Percentiles rank a stretch among this genome's conserved stretches.
These are phyloP conservation scores for Ditylenchus dipsaci DNA, from an alignment of 1,140 invertebrate genomes.

Conservation along the genomic window DNA sequence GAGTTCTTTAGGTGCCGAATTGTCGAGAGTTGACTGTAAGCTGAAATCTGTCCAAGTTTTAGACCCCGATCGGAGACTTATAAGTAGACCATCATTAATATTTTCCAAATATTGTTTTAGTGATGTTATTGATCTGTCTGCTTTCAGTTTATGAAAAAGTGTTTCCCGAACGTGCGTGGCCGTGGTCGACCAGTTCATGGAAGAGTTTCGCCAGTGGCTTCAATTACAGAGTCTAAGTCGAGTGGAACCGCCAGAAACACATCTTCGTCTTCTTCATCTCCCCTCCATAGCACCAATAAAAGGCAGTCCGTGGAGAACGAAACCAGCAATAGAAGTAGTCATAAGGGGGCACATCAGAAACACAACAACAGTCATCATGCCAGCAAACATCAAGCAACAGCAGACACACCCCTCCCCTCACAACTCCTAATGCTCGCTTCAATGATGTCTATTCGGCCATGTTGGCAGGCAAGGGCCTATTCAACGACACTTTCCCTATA, in stretches of 20 bases:
- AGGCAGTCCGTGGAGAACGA: not conserved
- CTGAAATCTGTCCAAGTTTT: too few relatives aligned
- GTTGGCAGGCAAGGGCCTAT: too few relatives aligned
- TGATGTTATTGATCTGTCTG: not conserved
- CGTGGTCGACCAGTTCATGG: constrained; percentile 47
- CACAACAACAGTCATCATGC: not conserved
- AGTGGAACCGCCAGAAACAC: not conserved
- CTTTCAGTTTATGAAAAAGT: constrained; percentile 42
- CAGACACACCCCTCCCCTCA: not conserved
- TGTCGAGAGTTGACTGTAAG: too few relatives aligned
- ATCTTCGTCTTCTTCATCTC: not conserved
- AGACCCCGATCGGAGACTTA: too few relatives aligned
- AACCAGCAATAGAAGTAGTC: not conserved
- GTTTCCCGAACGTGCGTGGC: constrained; percentile 46
- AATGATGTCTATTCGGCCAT: too few relatives aligned
- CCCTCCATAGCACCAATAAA: not conserved
- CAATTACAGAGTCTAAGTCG: not conserved
- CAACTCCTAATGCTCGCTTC: too few relatives aligned
- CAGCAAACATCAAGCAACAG: not conserved
- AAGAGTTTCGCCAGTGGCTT: constrained; percentile 57
- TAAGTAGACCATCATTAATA: too few relatives aligned
- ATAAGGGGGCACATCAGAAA: not conserved
- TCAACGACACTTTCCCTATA: too few relatives aligned
- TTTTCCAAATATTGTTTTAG: not conserved
- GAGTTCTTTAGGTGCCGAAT: too few relatives aligned